Evolutionary conservation across 2,113 vertebrate genomes (phyloP), one percentile per base, ranked within the genome.

Genomic region (Neolamprologus variostigma): DNA sequence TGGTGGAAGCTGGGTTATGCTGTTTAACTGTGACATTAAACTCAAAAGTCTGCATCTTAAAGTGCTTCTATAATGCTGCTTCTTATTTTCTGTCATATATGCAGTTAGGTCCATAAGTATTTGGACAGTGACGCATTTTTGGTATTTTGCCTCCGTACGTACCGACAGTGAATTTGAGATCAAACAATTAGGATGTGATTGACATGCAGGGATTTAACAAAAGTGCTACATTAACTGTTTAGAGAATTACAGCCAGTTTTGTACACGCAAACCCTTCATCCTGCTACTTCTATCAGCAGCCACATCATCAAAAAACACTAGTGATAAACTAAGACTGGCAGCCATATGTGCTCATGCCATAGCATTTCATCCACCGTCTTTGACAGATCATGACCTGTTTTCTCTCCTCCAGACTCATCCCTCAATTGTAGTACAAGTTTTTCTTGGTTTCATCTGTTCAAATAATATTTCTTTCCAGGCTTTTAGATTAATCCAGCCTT

Each of bases 281-380:
- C n/a, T 16, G n/a, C 5, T 71, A 16, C 12, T 42, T 71, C 35
- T 71, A 14, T 42, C 35, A 71, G 33, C 35, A 68, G 2, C n/a
- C 35, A 71, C 66, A 26, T 42, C 12, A 42, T 14, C 35, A 71
- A 23, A 42, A 71, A 71, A 3, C 66, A 42, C 37, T 40, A 23
- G n/a, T 42, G 35, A 42, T 9, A 40, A 21, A 21, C 19, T 68
- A 21, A 37, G 35, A 68, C 63, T 23, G 35, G 35, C 12, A 71
- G 35, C 2, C 66, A 71, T 23, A 42, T 40, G 37, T 71, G 37
- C 37, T 23, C 12, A 9, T 40, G 63, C 33, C 63, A 68, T 21
- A 9, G 37, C n/a, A 2, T 71, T 12, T 9, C 0, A 40, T 0
- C 37, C n/a, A 42, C n/a, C 1, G 1, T 26, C 21, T 45, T 42